Conservation (phyloP, 2,797 vertebrate genomes). For the Anisognathus igniventris region DNA sequence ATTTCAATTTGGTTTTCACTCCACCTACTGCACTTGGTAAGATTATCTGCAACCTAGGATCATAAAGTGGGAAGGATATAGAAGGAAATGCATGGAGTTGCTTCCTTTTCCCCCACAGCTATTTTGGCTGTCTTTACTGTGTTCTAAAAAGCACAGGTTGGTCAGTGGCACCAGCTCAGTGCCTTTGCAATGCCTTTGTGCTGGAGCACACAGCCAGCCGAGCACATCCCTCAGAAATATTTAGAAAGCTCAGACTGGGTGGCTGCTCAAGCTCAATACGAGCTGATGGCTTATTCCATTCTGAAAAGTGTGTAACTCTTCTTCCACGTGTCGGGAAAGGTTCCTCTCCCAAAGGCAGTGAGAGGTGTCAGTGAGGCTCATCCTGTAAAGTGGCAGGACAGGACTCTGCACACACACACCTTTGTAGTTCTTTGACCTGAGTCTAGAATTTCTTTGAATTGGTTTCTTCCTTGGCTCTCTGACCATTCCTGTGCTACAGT, state of each 20-base stretch:
- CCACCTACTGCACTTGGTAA: not conserved
- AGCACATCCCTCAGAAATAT: not conserved
- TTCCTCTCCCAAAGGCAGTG: not conserved
- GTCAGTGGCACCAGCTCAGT: not conserved
- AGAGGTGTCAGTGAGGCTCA: fast-evolving
- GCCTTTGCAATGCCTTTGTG: fast-evolving
- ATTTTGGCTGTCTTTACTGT: not conserved
- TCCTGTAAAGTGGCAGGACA: not conserved
- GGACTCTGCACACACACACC: not conserved
- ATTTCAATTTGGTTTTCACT: not conserved
- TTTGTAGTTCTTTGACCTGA: not conserved
- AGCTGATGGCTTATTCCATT: not conserved
- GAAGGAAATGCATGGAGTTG: not conserved
- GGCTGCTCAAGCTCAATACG: fast-evolving
- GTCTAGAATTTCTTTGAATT: not conserved
- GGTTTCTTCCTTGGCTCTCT: not conserved
- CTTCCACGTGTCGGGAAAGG: fast-evolving
- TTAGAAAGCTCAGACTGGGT: not conserved
- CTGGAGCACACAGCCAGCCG: not conserved
- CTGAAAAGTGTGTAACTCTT: not conserved
- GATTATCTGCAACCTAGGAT: not conserved
- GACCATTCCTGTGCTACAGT: not conserved
- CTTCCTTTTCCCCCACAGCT: not conserved
- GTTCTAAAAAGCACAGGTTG: fast-evolving
- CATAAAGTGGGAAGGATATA: not conserved